phyloP scores from a whole-genome alignment of 2,888 invertebrate genomes.

The Drosophila anomalata region DNA sequence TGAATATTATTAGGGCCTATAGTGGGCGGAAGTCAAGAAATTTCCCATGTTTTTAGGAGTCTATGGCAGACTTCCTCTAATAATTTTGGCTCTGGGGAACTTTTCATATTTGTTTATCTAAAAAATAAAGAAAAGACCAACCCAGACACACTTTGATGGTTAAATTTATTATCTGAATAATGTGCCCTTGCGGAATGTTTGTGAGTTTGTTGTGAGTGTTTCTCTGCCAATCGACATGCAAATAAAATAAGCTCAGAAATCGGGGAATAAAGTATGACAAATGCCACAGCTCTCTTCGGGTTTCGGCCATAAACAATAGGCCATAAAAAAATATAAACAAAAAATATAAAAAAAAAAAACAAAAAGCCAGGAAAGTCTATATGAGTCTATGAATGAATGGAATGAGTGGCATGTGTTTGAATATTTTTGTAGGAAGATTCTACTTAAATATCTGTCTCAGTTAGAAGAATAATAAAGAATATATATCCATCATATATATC shows the following conservation, averaged over 20 bases:
- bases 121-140: conserved; percentile 3
- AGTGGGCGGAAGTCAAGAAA: too few species aligned
- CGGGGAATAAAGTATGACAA: conserved; percentile 35
- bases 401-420: conserved; percentile 28
- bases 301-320: conserved; percentile 27
- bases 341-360: conserved; percentile 29
- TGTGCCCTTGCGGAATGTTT: conserved; percentile 65
- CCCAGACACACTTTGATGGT: conserved; percentile 53
- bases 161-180: conserved; percentile 71
- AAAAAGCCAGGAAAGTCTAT: too few species aligned
- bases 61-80: conserved; percentile 19
- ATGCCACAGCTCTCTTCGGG: conserved; percentile 8
- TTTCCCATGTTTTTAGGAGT: conserved; percentile 52
- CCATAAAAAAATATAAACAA: conserved; percentile 46
- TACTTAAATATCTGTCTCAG: not conserved
- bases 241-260: conserved; percentile 44
- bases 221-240: conserved; percentile 41
- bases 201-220: conserved; percentile 40
- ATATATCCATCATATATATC: too few species aligned
- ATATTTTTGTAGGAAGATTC: not conserved
- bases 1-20: too few species aligned
- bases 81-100: too few species aligned
- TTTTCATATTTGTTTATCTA: conserved; percentile 52
- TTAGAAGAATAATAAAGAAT: not conserved
- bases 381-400: conserved; percentile 12